Base-by-base conservation (phyloP, 2,888 invertebrate species). In the Saturnia pavonia region DNA sequence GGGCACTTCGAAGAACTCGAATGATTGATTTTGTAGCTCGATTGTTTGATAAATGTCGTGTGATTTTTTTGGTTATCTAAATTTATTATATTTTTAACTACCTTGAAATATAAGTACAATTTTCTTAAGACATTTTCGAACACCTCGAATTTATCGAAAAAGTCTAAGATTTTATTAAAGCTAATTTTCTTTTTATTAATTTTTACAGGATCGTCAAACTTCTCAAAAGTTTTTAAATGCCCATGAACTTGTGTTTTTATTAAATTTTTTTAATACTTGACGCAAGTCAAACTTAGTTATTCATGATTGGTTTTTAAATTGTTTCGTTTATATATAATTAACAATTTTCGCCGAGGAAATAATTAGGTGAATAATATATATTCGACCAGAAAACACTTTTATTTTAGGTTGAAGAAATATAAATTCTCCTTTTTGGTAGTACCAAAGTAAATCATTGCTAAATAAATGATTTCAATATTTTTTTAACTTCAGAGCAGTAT, bases 251-350 rank as follows among this genome's bases (percentile, higher is more conserved):
- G 43, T 42, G 57, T 57, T 42, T 69, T 42, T 54, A 65, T 66
- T 66, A 66, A 70, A 67, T 54, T 54, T 57, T 57, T 16, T 27
- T 14, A 57, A n/a, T 54, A 19, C 54, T 54, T 67, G 22, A 57
- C 4, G 19, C 9, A 12, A 45, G 16, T 25, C 16, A 16, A 4
- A 65, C 22, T 63, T n/a, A 40, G 22, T 54, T n/a, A 51, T 51
- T 51, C 51, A 51, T 65, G 48, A 51, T 65, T 40, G 16, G 7
- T 69, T 69, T 69, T 54, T 65, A 65, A 69, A 40, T 51, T 65
- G 22, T 51, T 65, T 65, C 45, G 19, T 48, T 48, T 34, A 34
- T 34, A 34, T 34, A 34, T 34, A 34, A 4, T 4, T 34, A 34
- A 4, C 2, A 34, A 34, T 34, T 34, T 4, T n/a, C n/a, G n/a